A percentile compares a stretch with the other conserved stretches of the same genome.
Conservation (phyloP, 2,797 vertebrate species). For the Momotus momota region DNA sequence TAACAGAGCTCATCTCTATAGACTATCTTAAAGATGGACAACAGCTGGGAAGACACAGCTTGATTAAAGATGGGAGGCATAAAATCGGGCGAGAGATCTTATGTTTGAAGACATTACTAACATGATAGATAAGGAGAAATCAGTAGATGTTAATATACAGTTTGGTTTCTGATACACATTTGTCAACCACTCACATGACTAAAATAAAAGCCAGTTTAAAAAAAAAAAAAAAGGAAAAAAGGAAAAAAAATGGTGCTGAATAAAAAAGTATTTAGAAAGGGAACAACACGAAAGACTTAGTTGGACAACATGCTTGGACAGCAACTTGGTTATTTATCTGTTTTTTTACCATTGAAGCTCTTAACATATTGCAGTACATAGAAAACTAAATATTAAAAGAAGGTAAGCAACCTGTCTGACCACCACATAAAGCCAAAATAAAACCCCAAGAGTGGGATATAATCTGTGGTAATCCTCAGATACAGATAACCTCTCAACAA, state of each 20-base stretch:
- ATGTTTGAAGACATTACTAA: constrained; percentile 52
- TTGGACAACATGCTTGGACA: neutral
- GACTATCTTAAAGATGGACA: constrained; percentile 32
- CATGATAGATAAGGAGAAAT: constrained; percentile 58
- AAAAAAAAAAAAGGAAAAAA: neutral
- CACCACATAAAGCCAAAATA: neutral
- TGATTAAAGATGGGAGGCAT: constrained; percentile 63
- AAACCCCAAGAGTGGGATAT: neutral
- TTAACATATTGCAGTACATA: neutral
- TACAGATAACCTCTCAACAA: neutral
- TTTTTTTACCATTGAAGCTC: neutral
- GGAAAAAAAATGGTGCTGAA: neutral
- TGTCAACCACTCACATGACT: neutral
- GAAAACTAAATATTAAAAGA: neutral
- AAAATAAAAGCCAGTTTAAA: neutral
- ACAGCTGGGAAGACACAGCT: constrained; percentile 61
- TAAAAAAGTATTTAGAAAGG: neutral
- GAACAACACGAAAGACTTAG: neutral
- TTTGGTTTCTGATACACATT: constrained; percentile 33
- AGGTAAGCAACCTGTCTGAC: neutral
- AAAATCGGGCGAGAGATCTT: constrained; percentile 36
- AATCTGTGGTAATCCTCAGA: neutral
- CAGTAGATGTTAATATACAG: constrained; percentile 54
- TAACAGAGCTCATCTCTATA: neutral
- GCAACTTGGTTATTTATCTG: neutral